These are phyloP conservation scores for Nomada fabriciana DNA, from an alignment of 2,888 invertebrate species.

Conservation along the genomic window DNA sequence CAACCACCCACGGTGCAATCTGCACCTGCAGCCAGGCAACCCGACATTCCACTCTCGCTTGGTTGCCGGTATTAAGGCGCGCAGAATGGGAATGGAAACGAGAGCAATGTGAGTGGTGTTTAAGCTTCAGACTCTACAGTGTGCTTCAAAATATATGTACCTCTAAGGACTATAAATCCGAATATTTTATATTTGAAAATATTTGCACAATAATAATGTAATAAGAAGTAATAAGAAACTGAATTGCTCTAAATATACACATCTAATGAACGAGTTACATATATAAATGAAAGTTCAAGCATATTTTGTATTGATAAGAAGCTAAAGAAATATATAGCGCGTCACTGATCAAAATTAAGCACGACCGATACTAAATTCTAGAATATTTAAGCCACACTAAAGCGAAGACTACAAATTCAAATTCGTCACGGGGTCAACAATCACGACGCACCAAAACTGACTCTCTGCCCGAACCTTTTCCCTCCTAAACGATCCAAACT, in stretches of 20 bases:
- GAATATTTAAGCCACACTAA: too few species aligned
- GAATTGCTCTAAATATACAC: too few species aligned
- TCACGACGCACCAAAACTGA: neutral
- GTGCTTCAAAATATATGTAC: neutral
- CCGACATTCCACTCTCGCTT: slow-evolving; percentile 30
- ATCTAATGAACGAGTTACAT: too few species aligned
- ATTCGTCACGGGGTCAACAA: neutral
- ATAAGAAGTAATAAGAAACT: too few species aligned
- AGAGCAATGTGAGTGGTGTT: neutral
- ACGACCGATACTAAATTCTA: too few species aligned
- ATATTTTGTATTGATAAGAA: too few species aligned
- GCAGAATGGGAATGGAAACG: neutral
- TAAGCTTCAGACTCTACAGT: neutral
- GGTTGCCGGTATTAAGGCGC: slow-evolving; percentile 20
- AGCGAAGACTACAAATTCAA: neutral
- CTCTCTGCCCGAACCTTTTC: neutral
- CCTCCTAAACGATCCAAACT: slow-evolving; percentile 12
- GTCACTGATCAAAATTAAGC: too few species aligned
- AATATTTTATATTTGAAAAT: too few species aligned
- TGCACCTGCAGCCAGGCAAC: slow-evolving; percentile 53
- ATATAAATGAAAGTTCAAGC: too few species aligned
- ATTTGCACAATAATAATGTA: too few species aligned
- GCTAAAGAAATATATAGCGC: too few species aligned
- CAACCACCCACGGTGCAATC: slow-evolving; percentile 27
- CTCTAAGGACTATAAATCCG: too few species aligned